A percentile compares a stretch with the other conserved stretches of the same genome.
These are phyloP conservation scores for Panagrolaimus sp. DNA, from an alignment of 1,140 invertebrate genomes.

Conservation along the genomic window DNA sequence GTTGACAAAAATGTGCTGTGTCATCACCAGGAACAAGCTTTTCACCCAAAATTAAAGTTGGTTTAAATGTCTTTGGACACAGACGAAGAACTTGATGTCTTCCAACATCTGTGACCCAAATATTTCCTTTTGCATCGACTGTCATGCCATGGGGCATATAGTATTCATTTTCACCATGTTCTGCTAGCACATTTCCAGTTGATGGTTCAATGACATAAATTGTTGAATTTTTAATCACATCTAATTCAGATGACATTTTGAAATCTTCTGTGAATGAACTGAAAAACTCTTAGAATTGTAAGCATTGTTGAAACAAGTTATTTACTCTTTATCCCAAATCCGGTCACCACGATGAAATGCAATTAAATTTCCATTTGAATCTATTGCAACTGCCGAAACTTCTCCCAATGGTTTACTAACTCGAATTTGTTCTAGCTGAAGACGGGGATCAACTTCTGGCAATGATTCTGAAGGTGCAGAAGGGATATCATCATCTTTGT, in stretches of 20 bases:
- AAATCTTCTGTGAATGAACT: not conserved
- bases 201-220: conserved; percentile 70
- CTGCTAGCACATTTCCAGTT: conserved; percentile 66
- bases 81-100: conserved; percentile 84
- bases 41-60: conserved; percentile 73
- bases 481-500: too few species aligned
- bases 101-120: conserved; percentile 92
- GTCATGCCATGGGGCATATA: conserved; percentile 89
- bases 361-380: not conserved
- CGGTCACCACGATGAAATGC: conserved; percentile 6
- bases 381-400: conserved; percentile 12
- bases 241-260: conserved; percentile 63
- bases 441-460: not conserved
- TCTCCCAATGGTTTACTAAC: not conserved
- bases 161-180: conserved; percentile 63
- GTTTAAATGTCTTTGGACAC: conserved; percentile 65
- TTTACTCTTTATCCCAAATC: conserved; percentile 3
- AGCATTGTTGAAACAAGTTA: too few species aligned
- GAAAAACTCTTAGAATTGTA: not conserved
- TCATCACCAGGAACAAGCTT: conserved; percentile 74
- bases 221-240: conserved; percentile 71
- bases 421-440: not conserved
- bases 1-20: conserved; percentile 77
- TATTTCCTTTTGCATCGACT: conserved; percentile 75
- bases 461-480: not conserved